Evolutionary conservation across 2,113 vertebrate genomes (phyloP).

Genomic region (Gallinago undulata): DNA sequence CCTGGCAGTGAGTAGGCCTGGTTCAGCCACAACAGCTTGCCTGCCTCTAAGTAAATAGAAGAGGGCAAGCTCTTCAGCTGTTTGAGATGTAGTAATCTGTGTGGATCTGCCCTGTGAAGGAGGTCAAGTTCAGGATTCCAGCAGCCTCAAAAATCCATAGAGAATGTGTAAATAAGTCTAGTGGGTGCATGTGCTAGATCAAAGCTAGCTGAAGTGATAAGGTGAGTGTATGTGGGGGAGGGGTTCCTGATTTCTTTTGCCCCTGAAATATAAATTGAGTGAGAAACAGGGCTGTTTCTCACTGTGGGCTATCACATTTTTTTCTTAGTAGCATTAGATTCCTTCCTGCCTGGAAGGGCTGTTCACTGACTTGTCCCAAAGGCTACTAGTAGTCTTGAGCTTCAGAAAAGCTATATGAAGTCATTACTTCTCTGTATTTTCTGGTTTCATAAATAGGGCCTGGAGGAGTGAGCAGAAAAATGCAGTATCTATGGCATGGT

Average conservation of each 20-base stretch:
- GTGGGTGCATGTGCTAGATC: background rate
- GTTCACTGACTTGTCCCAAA: background rate
- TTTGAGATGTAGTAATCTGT: background rate
- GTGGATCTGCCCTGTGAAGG: background rate
- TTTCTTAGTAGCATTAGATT: background rate
- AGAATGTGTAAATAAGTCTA: background rate
- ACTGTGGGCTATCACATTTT: fast-evolving
- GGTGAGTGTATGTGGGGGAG: background rate
- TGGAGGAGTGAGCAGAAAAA: background rate
- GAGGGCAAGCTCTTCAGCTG: background rate
- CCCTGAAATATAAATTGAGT: background rate
- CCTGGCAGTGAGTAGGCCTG: background rate
- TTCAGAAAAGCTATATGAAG: background rate
- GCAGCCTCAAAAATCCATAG: background rate
- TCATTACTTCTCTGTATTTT: background rate
- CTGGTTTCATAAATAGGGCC: background rate
- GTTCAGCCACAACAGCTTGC: background rate
- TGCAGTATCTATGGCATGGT: fast-evolving
- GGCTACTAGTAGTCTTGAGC: background rate
- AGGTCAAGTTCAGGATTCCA: background rate
- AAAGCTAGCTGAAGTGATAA: background rate
- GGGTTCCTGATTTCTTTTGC: background rate
- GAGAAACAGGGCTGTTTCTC: background rate
- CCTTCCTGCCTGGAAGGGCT: background rate
- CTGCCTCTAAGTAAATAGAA: background rate